Conservation (phyloP, 2,888 invertebrate genomes). For the Xanthorhoe designata region DNA sequence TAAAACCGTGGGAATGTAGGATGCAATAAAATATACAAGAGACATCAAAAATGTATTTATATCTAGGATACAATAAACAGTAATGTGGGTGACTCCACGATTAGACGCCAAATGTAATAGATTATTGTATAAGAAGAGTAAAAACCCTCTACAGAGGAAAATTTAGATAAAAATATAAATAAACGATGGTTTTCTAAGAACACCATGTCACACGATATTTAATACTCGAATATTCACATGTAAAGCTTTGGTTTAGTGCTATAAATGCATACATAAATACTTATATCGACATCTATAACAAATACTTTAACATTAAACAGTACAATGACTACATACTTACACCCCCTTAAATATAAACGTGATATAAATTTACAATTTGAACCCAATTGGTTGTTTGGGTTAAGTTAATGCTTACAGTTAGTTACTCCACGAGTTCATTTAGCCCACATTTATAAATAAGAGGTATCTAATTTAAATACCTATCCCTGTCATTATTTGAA, state of each 20-base stretch:
- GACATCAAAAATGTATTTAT: constrained; percentile 36
- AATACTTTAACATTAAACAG: constrained; percentile 18
- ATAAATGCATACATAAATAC: constrained; percentile 32
- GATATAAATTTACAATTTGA: background rate
- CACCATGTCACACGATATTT: constrained; percentile 23
- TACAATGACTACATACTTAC: constrained; percentile 17
- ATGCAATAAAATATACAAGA: constrained; percentile 21
- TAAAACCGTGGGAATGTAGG: background rate
- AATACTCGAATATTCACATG: constrained; percentile 32
- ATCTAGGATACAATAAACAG: constrained; percentile 36
- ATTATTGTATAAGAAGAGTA: constrained; percentile 28
- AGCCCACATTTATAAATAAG: constrained; percentile 18
- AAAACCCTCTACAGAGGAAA: constrained; percentile 34
- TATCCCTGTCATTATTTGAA: constrained; percentile 34
- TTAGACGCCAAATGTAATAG: constrained; percentile 25
- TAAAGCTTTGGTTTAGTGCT: constrained; percentile 37
- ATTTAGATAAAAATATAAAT: constrained; percentile 34
- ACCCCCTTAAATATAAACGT: constrained; percentile 19
- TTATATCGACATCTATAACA: constrained; percentile 27
- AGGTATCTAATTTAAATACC: constrained; percentile 16
- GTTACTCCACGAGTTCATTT: background rate
- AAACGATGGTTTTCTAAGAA: constrained; percentile 34
- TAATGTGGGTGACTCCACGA: constrained; percentile 23
- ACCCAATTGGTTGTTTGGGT: background rate
- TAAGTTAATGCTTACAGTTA: background rate